Evolutionary conservation across 2,888 invertebrate species (phyloP), one percentile per base, ranked within the genome.

Genomic region (Agrotis ipsilon): DNA sequence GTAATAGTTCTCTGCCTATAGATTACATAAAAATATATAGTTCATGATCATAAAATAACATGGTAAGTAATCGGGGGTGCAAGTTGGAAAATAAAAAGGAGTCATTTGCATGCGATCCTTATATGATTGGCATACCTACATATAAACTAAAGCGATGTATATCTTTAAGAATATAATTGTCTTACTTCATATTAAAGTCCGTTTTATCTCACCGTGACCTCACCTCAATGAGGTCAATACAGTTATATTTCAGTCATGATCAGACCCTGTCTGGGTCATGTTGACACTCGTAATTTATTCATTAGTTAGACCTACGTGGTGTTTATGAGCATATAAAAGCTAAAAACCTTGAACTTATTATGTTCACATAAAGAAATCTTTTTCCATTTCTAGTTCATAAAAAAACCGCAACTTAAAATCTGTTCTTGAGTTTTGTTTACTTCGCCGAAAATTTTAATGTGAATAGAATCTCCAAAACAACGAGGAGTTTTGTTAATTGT

Each of bases 281-380:
- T 75, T 75, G 74, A 74, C 74, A 54, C 21, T 59, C 14, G 62
- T 74, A 49, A 69, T 75, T 62, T 58, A 63, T 75, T 69, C 24
- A 59, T 24, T 27, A 43, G 7, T 48, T 72, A 39, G 5, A 43
- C n/a, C 18, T 27, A 63, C 55, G 61, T 57, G 24, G 39, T 58
- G 32, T 62, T 74, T 58, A 32, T 69, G 14, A 58, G 5, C 57
- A 73, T 55, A 32, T 43, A 48, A 27, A 52, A 43, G 19, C 32
- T 49, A 62, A 32, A 32, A 46, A 21, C 58, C 58, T 59, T 60
- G 67, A 67, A 21, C 32, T 67, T 43, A 55, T 45, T 49, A 2
- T 24, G 43, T 51, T 7, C n/a, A 18, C 32, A 59, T 43, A 71
- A n/a, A n/a, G 39, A 7, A 13, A 45, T 24, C 13, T 46, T 71